Percentiles rank a stretch among this genome's conserved stretches.
phyloP scores from a whole-genome alignment of 2,888 invertebrate genomes.

The Hypomecis atomaria region DNA sequence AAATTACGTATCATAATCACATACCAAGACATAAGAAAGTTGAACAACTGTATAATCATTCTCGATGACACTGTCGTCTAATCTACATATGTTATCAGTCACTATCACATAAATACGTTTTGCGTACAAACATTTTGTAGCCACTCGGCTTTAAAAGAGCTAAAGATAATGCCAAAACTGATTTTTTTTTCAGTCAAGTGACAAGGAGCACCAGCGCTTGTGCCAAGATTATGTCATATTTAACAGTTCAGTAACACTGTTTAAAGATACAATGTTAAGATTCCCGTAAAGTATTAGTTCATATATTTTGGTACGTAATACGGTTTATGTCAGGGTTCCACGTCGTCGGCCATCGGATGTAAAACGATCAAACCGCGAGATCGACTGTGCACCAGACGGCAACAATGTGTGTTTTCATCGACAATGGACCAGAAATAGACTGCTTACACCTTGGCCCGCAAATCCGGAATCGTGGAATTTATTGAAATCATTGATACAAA shows the following conservation, averaged over 20 bases:
- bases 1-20: conserved; percentile 7
- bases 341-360: conserved; percentile 13
- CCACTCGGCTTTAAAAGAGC: background rate
- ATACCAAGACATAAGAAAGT: conserved; percentile 17
- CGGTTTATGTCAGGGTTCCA: background rate
- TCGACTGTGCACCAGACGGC: conserved; percentile 12
- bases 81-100: background rate
- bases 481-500: background rate
- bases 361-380: conserved; percentile 12
- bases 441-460: conserved; percentile 17
- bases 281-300: too few species aligned
- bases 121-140: background rate
- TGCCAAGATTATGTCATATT: too few species aligned
- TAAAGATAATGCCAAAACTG: background rate
- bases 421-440: conserved; percentile 30
- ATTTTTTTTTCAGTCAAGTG: too few species aligned
- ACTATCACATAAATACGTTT: background rate
- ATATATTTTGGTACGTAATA: background rate
- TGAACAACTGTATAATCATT: conserved; percentile 21
- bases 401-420: conserved; percentile 24
- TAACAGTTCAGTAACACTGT: too few species aligned
- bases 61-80: background rate
- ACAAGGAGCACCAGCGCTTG: too few species aligned
- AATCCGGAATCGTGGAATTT: conserved; percentile 10
- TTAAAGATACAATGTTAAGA: too few species aligned